Conservation (phyloP, 2,888 invertebrate species). For the Salpingus planirostris region DNA sequence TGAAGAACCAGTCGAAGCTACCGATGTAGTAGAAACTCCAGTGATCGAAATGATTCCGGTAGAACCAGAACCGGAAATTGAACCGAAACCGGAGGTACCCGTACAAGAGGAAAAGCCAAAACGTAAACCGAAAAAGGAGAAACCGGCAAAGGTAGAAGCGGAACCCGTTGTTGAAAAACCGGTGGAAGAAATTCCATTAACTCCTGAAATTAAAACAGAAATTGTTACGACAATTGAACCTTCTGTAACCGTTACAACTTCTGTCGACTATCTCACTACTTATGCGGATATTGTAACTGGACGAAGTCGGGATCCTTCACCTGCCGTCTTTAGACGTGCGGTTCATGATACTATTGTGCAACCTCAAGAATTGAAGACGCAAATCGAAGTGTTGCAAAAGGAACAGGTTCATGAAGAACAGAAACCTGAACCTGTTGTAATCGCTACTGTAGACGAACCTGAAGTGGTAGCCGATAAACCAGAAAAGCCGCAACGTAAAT, state of each 20-base stretch:
- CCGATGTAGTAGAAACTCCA: constrained; percentile 2
- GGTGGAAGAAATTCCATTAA: neutral
- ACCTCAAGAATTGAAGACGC: too few species aligned
- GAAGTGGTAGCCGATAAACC: neutral
- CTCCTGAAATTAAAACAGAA: constrained; percentile 4
- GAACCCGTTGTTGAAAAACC: neutral
- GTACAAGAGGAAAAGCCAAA: constrained; percentile 3
- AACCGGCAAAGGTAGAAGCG: constrained; percentile 4
- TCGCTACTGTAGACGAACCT: neutral
- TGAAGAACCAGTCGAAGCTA: constrained; percentile 4
- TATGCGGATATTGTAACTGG: constrained; percentile 24
- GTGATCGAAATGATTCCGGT: too few species aligned
- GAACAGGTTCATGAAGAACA: too few species aligned
- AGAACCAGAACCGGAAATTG: too few species aligned
- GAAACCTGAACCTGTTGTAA: neutral
- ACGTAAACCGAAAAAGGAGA: constrained; percentile 13
- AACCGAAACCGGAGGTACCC: neutral
- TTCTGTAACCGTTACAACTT: too few species aligned
- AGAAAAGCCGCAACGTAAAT: constrained; percentile 7
- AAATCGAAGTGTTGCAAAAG: too few species aligned
- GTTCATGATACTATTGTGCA: too few species aligned
- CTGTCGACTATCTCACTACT: too few species aligned
- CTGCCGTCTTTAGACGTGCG: constrained; percentile 4
- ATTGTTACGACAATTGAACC: too few species aligned
- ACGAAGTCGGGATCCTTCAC: constrained; percentile 22